Percentiles rank a stretch among this genome's conserved stretches.
phyloP scores from a whole-genome alignment of 2,113 vertebrate genomes.

The Galeopterus variegatus region DNA sequence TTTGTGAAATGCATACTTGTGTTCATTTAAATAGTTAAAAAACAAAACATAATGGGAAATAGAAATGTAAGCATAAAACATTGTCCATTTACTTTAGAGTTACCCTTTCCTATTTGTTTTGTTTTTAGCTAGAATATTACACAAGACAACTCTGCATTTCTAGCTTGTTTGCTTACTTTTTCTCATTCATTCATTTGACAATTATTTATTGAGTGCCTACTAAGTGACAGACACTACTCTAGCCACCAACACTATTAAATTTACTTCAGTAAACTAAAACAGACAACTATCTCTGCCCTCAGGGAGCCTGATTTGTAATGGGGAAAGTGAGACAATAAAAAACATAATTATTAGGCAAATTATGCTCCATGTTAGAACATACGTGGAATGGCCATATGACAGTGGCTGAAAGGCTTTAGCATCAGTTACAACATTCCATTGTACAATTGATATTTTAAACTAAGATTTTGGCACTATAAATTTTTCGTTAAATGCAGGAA shows the following conservation, averaged over 20 bases:
- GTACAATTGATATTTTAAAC: constrained; percentile 20
- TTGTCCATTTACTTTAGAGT: constrained; percentile 4
- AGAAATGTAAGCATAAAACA: constrained; percentile 46
- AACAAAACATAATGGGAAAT: background rate
- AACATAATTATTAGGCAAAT: constrained; percentile 24
- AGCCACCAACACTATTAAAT: background rate
- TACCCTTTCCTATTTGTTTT: constrained; percentile 34
- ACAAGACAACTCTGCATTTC: background rate
- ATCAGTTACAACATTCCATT: background rate
- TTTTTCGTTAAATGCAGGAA: constrained; percentile 7
- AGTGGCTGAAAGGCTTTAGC: background rate
- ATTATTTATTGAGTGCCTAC: background rate
- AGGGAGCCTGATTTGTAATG: background rate
- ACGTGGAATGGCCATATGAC: background rate
- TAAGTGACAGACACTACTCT: background rate
- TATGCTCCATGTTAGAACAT: background rate
- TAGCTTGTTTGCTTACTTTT: background rate
- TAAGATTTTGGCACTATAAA: background rate
- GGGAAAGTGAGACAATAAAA: background rate
- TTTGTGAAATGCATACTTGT: background rate
- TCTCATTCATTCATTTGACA: background rate
- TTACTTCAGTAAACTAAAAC: background rate
- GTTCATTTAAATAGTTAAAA: background rate
- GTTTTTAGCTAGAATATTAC: constrained; percentile 7
- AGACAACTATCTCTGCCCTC: background rate